These are phyloP conservation scores for Tigriopus japonicus DNA, from an alignment of 1,140 invertebrate species.

Conservation along the genomic window DNA sequence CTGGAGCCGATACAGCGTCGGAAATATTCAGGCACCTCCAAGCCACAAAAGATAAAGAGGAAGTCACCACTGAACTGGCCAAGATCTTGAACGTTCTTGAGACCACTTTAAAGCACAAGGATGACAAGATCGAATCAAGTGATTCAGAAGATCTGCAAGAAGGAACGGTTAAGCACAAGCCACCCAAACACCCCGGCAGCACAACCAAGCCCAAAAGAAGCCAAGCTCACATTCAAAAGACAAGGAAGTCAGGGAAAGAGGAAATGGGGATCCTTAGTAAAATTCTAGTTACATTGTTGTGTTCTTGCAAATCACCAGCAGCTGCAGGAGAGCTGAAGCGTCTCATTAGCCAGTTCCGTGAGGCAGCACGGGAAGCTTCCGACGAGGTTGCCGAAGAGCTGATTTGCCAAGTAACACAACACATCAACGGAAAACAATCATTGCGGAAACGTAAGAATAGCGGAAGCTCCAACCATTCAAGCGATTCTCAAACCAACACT, in stretches of 20 bases:
- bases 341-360: conserved; percentile 4
- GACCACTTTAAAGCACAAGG: neutral
- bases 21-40: conserved; percentile 10
- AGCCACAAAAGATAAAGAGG: conserved; percentile 6
- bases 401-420: neutral
- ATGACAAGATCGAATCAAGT: neutral
- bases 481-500: conserved; percentile 4
- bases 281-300: conserved; percentile 5
- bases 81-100: conserved; percentile 7
- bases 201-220: neutral
- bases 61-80: conserved; percentile 8
- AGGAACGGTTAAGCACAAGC: neutral
- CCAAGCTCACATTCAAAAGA: conserved; percentile 1
- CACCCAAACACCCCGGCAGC: no score
- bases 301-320: conserved; percentile 2
- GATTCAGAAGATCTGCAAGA: neutral
- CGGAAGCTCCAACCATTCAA: neutral
- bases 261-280: conserved; percentile 3
- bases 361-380: neutral
- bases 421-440: neutral
- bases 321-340: conserved; percentile 4
- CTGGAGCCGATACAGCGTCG: conserved; percentile 1
- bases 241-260: neutral
- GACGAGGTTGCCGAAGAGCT: conserved; percentile 3
- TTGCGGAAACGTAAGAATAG: neutral